phyloP scores from a whole-genome alignment of 2,888 invertebrate genomes.

The Clunio marinus region DNA sequence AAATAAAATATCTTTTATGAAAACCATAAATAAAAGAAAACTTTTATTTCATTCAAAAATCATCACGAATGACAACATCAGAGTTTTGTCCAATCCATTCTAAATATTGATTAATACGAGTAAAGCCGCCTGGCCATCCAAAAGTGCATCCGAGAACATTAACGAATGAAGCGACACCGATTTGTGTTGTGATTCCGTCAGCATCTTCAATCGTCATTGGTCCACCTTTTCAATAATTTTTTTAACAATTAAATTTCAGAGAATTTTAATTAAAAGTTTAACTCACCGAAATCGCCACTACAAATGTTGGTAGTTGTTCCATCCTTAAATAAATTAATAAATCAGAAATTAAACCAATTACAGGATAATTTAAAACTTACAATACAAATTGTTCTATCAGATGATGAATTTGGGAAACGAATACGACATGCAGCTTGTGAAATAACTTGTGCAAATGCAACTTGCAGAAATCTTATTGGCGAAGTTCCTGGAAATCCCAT shows the following conservation, averaged over 20 bases:
- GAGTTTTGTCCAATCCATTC: constrained; percentile 41
- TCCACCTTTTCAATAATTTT: constrained; percentile 42
- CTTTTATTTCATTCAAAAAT: background rate
- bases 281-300: background rate
- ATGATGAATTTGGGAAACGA: constrained; percentile 11
- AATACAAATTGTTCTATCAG: background rate
- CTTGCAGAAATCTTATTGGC: background rate
- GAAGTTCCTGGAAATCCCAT: background rate
- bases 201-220: constrained; percentile 40
- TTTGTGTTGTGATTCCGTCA: constrained; percentile 38
- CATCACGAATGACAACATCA: constrained; percentile 29
- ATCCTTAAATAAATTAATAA: too few species aligned
- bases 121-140: constrained; percentile 41
- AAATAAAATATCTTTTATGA: constrained; percentile 12
- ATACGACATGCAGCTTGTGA: constrained; percentile 9
- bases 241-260: constrained; percentile 36
- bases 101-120: constrained; percentile 40
- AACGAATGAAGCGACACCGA: constrained; percentile 42
- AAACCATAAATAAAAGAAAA: background rate
- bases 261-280: background rate
- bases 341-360: too few species aligned
- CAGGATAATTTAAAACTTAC: too few species aligned
- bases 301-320: background rate
- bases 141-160: constrained; percentile 40
- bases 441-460: background rate